Percentiles rank a stretch among this genome's conserved stretches.
Conservation (phyloP, 2,888 invertebrate genomes). For the Conistra vaccinii region DNA sequence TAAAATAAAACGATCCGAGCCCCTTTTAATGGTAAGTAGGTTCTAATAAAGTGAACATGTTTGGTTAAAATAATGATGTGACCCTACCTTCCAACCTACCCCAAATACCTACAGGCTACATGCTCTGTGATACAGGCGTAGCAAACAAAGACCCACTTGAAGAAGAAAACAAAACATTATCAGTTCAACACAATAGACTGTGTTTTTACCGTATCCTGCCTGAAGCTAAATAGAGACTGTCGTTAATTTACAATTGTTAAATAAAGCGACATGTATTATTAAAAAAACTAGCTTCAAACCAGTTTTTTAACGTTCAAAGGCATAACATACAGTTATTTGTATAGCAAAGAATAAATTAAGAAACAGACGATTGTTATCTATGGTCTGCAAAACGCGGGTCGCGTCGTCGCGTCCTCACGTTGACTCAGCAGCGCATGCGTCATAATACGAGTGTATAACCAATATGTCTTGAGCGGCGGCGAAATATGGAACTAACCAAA, state of each 20-base stretch:
- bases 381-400: constrained; percentile 33
- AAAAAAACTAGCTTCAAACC: constrained; percentile 30
- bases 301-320: constrained; percentile 21
- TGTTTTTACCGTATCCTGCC: constrained; percentile 12
- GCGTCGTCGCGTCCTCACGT: constrained; percentile 28
- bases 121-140: background rate
- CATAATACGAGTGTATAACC: constrained; percentile 18
- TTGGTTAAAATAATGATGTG: background rate
- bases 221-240: constrained; percentile 13
- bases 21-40: background rate
- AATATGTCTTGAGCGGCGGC: background rate
- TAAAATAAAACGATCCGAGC: background rate
- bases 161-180: background rate
- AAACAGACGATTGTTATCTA: constrained; percentile 53
- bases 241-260: constrained; percentile 36
- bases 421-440: constrained; percentile 59
- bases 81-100: background rate
- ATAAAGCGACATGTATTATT: background rate
- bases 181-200: constrained; percentile 1
- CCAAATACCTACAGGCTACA: too few relatives aligned
- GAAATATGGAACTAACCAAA: background rate
- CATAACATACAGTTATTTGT: constrained; percentile 43
- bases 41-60: background rate
- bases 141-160: background rate
- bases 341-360: constrained; percentile 48